Percentiles rank a stretch among this genome's conserved stretches.
Evolutionary conservation across 2,113 vertebrate species (phyloP).

Genomic region (Ochotona curzoniae): DNA sequence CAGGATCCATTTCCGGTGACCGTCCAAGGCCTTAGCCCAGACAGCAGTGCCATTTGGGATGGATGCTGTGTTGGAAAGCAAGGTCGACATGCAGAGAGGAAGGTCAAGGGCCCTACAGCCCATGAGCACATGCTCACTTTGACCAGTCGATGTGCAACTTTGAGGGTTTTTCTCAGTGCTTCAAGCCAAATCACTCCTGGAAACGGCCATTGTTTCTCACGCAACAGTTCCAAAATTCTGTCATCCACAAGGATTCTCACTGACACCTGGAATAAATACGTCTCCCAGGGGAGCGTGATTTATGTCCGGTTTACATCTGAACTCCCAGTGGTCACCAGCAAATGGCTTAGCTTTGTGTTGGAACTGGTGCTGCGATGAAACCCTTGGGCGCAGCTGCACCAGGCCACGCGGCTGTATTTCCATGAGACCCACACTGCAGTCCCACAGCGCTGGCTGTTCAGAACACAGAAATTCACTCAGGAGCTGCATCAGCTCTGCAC

Average conservation of each 20-base stretch:
- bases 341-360: not conserved
- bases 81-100: too few relatives aligned
- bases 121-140: not conserved
- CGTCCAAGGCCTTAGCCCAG: not conserved
- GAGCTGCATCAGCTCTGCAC: not conserved
- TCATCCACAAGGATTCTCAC: too few relatives aligned
- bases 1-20: too few relatives aligned
- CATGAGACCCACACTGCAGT: not conserved
- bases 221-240: not conserved
- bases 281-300: not conserved
- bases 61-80: not conserved
- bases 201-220: not conserved
- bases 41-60: too few relatives aligned
- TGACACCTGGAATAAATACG: not conserved
- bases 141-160: not conserved
- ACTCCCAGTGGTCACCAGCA: not conserved
- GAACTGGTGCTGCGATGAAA: not conserved
- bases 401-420: not conserved
- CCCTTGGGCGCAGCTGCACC: not conserved
- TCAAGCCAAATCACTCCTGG: not conserved
- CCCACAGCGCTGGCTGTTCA: too few relatives aligned
- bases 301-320: not conserved
- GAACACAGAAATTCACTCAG: not conserved
- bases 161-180: not conserved
- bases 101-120: too few relatives aligned